Percentiles rank a stretch among this genome's conserved stretches.
Evolutionary conservation across 1,140 invertebrate genomes (phyloP).

Genomic region (Schlechtendalia chinensis): DNA sequence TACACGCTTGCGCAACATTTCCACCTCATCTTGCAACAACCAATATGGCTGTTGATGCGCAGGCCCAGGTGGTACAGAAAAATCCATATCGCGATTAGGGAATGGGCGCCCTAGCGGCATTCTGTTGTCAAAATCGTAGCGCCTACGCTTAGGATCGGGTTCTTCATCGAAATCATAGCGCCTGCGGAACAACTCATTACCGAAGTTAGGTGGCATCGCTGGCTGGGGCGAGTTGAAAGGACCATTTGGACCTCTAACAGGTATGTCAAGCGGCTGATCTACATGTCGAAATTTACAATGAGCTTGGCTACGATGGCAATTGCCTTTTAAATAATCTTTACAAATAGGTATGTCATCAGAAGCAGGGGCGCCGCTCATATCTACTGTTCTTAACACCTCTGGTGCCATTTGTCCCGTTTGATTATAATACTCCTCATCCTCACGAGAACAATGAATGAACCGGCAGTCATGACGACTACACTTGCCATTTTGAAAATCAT

Average conservation of each 20-base stretch:
- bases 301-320: slow-evolving; percentile 62
- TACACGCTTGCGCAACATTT: slow-evolving; percentile 68
- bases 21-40: slow-evolving; percentile 63
- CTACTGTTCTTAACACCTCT: slow-evolving; percentile 57
- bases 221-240: slow-evolving; percentile 40
- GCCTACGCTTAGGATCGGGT: slow-evolving; percentile 38
- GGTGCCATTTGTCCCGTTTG: slow-evolving; percentile 66
- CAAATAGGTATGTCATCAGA: slow-evolving; percentile 64
- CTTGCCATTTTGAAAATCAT: slow-evolving; percentile 78
- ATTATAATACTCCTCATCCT: slow-evolving; percentile 75
- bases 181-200: slow-evolving; percentile 46
- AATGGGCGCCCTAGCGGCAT: slow-evolving; percentile 38
- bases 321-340: slow-evolving; percentile 74
- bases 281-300: slow-evolving; percentile 59
- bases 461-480: slow-evolving; percentile 58
- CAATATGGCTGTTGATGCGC: slow-evolving; percentile 43
- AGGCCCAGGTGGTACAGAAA: slow-evolving; percentile 38
- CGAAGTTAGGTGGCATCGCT: slow-evolving; percentile 46
- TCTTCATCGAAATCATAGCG: slow-evolving; percentile 44
- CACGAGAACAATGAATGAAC: slow-evolving; percentile 75
- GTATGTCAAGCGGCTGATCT: slow-evolving; percentile 37
- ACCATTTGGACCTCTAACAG: slow-evolving; percentile 39
- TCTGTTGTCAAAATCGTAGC: slow-evolving; percentile 43
- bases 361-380: slow-evolving; percentile 43
- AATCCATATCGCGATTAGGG: slow-evolving; percentile 46